Percentiles rank a stretch among this genome's conserved stretches.
phyloP scores from a whole-genome alignment of 2,797 vertebrate genomes.

The Agapornis canus region DNA sequence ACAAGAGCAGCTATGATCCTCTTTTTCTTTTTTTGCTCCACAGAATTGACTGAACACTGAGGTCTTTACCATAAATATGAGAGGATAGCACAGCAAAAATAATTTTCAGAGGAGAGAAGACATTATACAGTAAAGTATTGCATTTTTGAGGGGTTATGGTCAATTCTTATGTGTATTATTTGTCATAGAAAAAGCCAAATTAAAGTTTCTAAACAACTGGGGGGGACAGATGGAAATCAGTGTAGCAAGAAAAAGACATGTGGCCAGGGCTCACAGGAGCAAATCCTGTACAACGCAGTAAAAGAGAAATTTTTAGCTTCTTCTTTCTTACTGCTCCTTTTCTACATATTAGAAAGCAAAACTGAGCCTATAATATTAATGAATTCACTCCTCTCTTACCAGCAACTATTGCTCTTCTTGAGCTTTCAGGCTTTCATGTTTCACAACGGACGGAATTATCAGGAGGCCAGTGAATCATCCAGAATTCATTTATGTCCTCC shows the following conservation, averaged over 20 bases:
- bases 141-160: background rate
- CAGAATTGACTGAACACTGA: background rate
- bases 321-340: background rate
- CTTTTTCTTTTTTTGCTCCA: background rate
- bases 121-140: background rate
- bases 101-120: background rate
- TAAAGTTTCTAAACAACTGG: background rate
- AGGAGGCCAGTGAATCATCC: background rate
- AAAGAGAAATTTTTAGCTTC: background rate
- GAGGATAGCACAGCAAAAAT: background rate
- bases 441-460: background rate
- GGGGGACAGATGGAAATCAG: background rate
- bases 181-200: background rate
- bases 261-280: background rate
- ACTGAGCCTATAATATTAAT: background rate
- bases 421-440: background rate
- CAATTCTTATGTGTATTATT: background rate
- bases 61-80: background rate
- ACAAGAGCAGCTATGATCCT: background rate
- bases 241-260: background rate
- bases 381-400: background rate
- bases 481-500: background rate
- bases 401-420: background rate
- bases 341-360: background rate
- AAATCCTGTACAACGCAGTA: background rate